phyloP scores from a whole-genome alignment of 2,113 vertebrate species.

The Capricornis sumatraensis region DNA sequence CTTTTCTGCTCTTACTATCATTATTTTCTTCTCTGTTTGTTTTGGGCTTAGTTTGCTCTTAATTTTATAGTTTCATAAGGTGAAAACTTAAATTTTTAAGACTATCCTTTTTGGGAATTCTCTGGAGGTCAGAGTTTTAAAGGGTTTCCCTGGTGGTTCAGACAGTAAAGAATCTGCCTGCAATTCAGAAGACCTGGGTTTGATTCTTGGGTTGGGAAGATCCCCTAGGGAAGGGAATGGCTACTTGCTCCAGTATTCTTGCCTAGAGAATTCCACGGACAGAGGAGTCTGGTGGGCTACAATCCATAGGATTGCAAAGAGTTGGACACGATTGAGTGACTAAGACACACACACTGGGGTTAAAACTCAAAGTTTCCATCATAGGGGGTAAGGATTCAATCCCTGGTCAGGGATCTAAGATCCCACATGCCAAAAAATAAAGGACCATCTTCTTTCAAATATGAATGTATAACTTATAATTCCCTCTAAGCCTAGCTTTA shows the following conservation, averaged over 20 bases:
- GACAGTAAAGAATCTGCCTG: not conserved
- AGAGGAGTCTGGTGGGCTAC: not conserved
- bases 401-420: not conserved
- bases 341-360: not conserved
- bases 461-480: not conserved
- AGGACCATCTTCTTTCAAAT: not conserved
- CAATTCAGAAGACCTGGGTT: not conserved
- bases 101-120: not conserved
- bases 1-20: not conserved
- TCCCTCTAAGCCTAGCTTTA: not conserved
- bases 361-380: not conserved
- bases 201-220: not conserved
- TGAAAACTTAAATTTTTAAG: conserved; percentile 4
- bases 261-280: not conserved
- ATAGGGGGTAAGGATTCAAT: not conserved
- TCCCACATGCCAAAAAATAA: not conserved
- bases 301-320: not conserved
- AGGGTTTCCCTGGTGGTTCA: not conserved
- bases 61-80: not conserved
- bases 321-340: not conserved
- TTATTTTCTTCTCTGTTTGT: not conserved
- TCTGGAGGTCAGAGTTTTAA: not conserved
- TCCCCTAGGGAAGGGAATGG: not conserved
- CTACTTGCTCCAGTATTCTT: not conserved
- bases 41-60: not conserved